Evolutionary conservation across 2,113 vertebrate species (phyloP).

Genomic region (Plectropomus leopardus): DNA sequence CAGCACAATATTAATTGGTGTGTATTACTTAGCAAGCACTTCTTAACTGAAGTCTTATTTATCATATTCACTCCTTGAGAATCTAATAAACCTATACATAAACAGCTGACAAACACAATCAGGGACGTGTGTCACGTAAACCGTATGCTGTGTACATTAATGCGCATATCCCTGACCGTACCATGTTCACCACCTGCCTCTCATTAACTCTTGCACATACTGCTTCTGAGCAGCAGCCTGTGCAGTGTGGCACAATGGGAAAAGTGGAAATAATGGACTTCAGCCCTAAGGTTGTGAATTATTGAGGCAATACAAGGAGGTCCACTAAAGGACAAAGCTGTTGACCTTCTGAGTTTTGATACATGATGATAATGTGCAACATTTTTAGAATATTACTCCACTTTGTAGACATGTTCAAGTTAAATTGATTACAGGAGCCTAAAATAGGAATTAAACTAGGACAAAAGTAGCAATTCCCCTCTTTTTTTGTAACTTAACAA

Average conservation of each 20-base stretch:
- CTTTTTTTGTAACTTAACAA: no score
- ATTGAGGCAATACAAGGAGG: not conserved
- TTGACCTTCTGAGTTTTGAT: constrained; percentile 15
- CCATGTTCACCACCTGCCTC: not conserved
- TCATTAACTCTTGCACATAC: constrained; percentile 9
- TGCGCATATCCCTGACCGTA: not conserved
- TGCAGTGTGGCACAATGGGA: not conserved
- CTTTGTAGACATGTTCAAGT: not conserved
- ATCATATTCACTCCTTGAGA: constrained; percentile 27
- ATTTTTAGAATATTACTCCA: not conserved
- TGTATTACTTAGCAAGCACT: constrained; percentile 29
- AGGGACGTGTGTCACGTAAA: not conserved
- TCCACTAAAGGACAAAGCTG: not conserved
- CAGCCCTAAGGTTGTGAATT: not conserved
- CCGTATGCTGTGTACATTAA: not conserved
- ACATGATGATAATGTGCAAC: not conserved
- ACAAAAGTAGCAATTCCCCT: not conserved
- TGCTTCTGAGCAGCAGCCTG: constrained; percentile 23
- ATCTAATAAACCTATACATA: constrained; percentile 15
- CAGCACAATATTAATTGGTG: constrained; percentile 16
- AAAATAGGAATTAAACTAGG: constrained; percentile 1
- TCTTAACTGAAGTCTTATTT: constrained; percentile 33
- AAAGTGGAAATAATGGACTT: constrained; percentile 19
- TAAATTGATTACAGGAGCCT: constrained; percentile 10
- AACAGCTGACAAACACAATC: constrained; percentile 22